Evolutionary conservation across 2,888 invertebrate genomes (phyloP), one percentile per base, ranked within the genome.

Genomic region (Epirrhoe tristata): DNA sequence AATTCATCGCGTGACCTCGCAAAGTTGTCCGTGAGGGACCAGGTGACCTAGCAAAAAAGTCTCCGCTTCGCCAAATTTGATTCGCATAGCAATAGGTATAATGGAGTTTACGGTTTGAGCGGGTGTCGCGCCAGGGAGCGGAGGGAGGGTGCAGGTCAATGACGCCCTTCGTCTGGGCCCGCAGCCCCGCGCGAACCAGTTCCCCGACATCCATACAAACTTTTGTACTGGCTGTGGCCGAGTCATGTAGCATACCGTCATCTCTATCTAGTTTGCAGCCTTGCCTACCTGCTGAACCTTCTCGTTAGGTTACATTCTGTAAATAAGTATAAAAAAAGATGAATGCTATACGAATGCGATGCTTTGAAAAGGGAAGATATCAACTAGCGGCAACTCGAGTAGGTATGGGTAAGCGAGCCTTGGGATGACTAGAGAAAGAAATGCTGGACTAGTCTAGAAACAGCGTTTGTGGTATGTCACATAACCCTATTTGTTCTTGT

Each of bases 141-240:
- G 77, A 75, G 74, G 77, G 75, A 71, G 75, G 75, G 74, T 81
- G 81, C 86, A 90, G 92, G 92, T 93, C 92, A 92, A 91, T 92
- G 92, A 92, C 93, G 92, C 84, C 86, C 85, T 87, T 83, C 87
- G 91, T 91, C 92, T 90, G 90, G 88, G 83, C 53, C 60, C 77
- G 74, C 77, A 77, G 76, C 74, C 77, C 76, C 79, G 74, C 78
- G 72, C 81, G 75, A 78, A 73, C 74, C 73, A 71, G 74, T 74
- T 72, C 78, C 76, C 74, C 75, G 68, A 74, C 74, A 74, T 69
- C 73, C 71, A 77, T 81, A 84, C 61, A 17, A 55, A 68, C 67
- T 68, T 39, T 46, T 46, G 46, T 58, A 51, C 14, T 39, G 16
- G 17, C 68, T 68, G 50, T 34, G 84, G 81, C 81, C 77, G 73